Evolutionary conservation across 2,888 invertebrate species (phyloP), one percentile per base, ranked within the genome.

Genomic region (Piscicola geometra): DNA sequence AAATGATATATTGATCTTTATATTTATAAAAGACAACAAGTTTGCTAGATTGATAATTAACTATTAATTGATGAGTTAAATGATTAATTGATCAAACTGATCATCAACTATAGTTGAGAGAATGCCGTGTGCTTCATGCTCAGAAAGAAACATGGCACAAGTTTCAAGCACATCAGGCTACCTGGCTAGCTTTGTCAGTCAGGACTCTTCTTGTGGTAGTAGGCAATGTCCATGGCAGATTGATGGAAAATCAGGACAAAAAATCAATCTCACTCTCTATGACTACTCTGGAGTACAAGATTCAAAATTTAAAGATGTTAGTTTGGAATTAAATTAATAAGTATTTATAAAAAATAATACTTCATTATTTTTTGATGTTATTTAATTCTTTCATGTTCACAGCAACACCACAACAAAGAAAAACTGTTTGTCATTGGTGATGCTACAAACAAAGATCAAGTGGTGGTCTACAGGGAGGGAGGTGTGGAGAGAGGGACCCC

Each of bases 151-250:
- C 33, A 73, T 32, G 41, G 73, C 73, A 12, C 32, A 36, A 25
- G 56, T 73, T 50, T 35, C 64, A 0, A n/a, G 15, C 35, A 0
- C 33, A 35, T 64, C 73, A 21, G 77, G 77, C 0, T 75, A 71
- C 67, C 60, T 77, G 21, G 56, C 77, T 1, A 77, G 75, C 67
- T 56, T 77, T 15, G 67, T 77, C 15, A 66, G 75, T 0, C 56
- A 69, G 9, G 77, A 77, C 36, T 75, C 77, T 35, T 3, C 21
- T 21, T 75, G 75, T 35, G 75, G 75, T 5, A 32, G 32, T 12
- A 60, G 50, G 3, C n/a, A 33, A 12, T 75, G 75, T 35, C 75
- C 75, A 18, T 75, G 75, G 75, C 35, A 56, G 36, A 75, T 75
- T 64, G 25, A 70, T 0, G 75, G 41, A n/a, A 32, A 35, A 9